Evolutionary conservation across 1,140 invertebrate species (phyloP), one percentile per base, ranked within the genome.

Genomic region (Centruroides sculpturatus): DNA sequence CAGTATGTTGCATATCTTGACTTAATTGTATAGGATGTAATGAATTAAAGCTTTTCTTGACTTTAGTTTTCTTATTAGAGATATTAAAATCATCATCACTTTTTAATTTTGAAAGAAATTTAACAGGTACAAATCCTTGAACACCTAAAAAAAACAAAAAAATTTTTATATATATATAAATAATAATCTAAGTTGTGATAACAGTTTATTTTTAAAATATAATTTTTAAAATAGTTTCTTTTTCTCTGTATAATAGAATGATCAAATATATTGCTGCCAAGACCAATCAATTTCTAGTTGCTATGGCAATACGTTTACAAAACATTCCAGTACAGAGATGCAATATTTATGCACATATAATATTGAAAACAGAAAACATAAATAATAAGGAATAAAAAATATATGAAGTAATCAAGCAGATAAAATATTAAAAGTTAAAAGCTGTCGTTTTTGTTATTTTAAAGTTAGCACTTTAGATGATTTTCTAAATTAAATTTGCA

Each of bases 81-180:
- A 46, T 7, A 49, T 62, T 62, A 35, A 46, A 48, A 7, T 58
- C 54, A 4, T 41, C 4, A 35, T n/a, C 47, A 4, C 56, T 41
- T 5, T 59, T 46, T 8, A 52, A 56, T 64, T 55, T 65, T 49
- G 60, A 56, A 10, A 74, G 58, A 53, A 69, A 55, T 57, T 66
- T 67, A 23, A 66, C 66, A 47, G 71, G 71, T 35, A 73, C 65
- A 66, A 75, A 73, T 35, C 73, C 70, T 61, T 71, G 67, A 7
- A 46, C 55, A 34, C 53, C 64, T 68, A 50, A 58, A 64, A 59
- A 52, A 60, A n/a, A n/a, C n/a, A n/a, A n/a, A n/a, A n/a, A n/a
- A n/a, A n/a, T n/a, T n/a, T n/a, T n/a, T n/a, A 62, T 47, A 51
- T 57, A 53, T 34, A 13, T 55, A 36, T 36, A 34, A 35, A 55